Percentiles rank a stretch among this genome's conserved stretches.
phyloP scores from a whole-genome alignment of 2,888 invertebrate genomes.

The Lasioglossum pauxillum region DNA sequence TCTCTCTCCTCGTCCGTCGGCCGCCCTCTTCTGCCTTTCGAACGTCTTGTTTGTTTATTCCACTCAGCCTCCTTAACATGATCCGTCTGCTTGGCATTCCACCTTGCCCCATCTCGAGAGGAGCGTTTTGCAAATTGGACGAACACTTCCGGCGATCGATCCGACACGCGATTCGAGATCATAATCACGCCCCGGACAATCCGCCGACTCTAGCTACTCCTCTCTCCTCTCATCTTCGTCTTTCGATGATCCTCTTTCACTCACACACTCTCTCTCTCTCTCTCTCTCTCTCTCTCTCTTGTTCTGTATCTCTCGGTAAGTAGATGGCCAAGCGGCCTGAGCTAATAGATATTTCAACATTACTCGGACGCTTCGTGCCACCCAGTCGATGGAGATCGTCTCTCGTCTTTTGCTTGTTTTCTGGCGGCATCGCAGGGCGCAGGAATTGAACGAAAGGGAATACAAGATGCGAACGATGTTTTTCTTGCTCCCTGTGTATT shows the following conservation, averaged over 20 bases:
- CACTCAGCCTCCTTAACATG: slow-evolving; percentile 72
- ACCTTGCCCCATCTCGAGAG: slow-evolving; percentile 44
- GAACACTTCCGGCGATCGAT: slow-evolving; percentile 57
- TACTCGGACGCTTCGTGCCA: background rate
- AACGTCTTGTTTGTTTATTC: slow-evolving; percentile 73
- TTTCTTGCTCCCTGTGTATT: slow-evolving; percentile 3
- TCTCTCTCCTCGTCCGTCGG: background rate
- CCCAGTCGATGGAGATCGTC: background rate
- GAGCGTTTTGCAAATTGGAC: slow-evolving; percentile 58
- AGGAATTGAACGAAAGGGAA: slow-evolving; percentile 32
- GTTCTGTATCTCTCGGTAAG: background rate
- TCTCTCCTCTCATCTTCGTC: background rate
- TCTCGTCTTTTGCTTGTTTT: background rate
- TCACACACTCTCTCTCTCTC: background rate
- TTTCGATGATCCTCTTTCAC: background rate
- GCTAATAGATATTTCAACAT: background rate
- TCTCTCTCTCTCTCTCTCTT: background rate
- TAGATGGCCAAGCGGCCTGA: background rate
- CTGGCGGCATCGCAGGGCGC: background rate
- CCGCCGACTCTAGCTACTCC: background rate
- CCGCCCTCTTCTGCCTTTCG: slow-evolving; percentile 38
- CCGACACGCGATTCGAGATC: slow-evolving; percentile 45
- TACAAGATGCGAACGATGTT: slow-evolving; percentile 33
- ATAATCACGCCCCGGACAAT: slow-evolving; percentile 26
- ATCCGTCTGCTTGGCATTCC: slow-evolving; percentile 68